Percentiles rank a stretch among this genome's conserved stretches.
Evolutionary conservation across 2,797 vertebrate species (phyloP).

Genomic region (Dallia pectoralis): DNA sequence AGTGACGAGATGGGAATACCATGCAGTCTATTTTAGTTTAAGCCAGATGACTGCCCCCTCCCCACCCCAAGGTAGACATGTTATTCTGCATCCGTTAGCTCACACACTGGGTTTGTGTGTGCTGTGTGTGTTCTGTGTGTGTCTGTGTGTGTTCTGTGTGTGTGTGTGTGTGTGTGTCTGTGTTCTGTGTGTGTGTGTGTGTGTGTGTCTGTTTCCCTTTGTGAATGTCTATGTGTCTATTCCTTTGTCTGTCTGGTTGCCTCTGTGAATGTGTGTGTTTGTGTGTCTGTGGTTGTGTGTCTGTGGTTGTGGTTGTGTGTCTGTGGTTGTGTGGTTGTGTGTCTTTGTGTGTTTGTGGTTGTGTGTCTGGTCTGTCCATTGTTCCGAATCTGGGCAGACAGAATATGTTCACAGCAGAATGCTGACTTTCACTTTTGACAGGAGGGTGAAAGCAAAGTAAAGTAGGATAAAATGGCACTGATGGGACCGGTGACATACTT

Average conservation of each 20-base stretch:
- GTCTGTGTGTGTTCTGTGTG: constrained; percentile 4
- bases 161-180: constrained; percentile 3
- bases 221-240: constrained; percentile 8
- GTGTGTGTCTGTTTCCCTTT: constrained; percentile 10
- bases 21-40: constrained; percentile 39
- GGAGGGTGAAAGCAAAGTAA: constrained; percentile 37
- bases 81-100: constrained; percentile 75
- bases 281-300: not conserved
- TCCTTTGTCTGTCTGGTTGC: not conserved
- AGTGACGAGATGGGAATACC: too few species aligned
- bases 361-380: not conserved
- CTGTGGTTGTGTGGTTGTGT: constrained; percentile 15
- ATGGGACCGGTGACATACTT: constrained; percentile 53
- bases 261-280: constrained; percentile 1
- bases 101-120: constrained; percentile 57
- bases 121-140: constrained; percentile 20
- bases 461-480: constrained; percentile 53
- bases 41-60: constrained; percentile 73
- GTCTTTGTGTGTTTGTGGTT: constrained; percentile 8
- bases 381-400: not conserved
- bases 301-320: not conserved
- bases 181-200: constrained; percentile 17
- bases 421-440: not conserved
- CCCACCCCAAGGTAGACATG: constrained; percentile 65
- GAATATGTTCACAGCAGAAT: not conserved